Conservation (phyloP, 2,888 invertebrate species). For the Atrina japonica region DNA sequence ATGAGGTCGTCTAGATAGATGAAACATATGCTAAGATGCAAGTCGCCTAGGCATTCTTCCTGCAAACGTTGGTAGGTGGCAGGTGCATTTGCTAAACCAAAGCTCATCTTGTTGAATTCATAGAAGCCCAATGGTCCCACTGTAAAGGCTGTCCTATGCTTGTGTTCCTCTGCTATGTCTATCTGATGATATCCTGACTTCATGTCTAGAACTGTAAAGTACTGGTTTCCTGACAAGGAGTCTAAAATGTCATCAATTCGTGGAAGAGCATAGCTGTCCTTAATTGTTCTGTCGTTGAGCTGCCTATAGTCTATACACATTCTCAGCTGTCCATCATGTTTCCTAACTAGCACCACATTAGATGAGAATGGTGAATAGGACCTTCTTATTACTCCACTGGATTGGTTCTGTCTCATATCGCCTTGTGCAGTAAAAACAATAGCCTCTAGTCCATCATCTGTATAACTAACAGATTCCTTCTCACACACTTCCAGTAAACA, state of each 20-base stretch:
- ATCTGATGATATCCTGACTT: slow-evolving; percentile 19
- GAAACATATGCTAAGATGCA: no score
- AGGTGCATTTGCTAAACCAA: slow-evolving; percentile 14
- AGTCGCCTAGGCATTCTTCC: no score
- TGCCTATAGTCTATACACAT: slow-evolving; percentile 22
- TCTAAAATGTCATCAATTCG: slow-evolving; percentile 10
- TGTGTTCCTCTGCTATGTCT: slow-evolving; percentile 8
- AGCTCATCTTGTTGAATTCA: slow-evolving; percentile 13
- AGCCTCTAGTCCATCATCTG: slow-evolving; percentile 96
- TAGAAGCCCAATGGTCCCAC: slow-evolving; percentile 24
- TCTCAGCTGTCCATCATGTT: neutral
- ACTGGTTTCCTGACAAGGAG: slow-evolving; percentile 6
- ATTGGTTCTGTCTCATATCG: slow-evolving; percentile 97
- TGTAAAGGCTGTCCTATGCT: slow-evolving; percentile 19
- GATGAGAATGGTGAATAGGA: slow-evolving; percentile 4
- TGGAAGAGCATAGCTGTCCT: slow-evolving; percentile 12
- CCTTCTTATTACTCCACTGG: neutral
- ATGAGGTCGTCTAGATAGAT: no score
- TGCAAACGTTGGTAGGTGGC: neutral
- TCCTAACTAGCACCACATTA: slow-evolving; percentile 4
- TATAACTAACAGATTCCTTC: slow-evolving; percentile 88
- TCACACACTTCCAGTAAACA: slow-evolving; percentile 89
- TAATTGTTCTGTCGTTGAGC: slow-evolving; percentile 5
- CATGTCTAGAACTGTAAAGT: slow-evolving; percentile 20
- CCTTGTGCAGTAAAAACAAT: slow-evolving; percentile 99